Evolutionary conservation across 1,140 invertebrate genomes (phyloP).

Genomic region (Periplaneta americana): DNA sequence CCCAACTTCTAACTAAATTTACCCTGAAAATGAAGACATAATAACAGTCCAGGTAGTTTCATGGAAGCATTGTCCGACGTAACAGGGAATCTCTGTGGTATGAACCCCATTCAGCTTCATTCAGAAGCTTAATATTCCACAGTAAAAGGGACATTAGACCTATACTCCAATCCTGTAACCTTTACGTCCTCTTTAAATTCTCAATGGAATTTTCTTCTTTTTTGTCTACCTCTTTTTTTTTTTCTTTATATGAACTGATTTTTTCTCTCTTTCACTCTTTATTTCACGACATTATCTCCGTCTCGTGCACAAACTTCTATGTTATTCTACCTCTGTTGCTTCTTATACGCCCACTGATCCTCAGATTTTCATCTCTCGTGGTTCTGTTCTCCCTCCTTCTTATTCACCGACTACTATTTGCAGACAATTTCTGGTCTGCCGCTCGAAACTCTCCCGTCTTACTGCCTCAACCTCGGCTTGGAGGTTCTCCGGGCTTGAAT

Average conservation of each 20-base stretch:
- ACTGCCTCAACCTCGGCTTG: background rate
- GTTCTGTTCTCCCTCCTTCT: background rate
- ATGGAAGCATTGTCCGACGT: background rate
- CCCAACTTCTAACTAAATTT: background rate
- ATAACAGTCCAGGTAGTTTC: background rate
- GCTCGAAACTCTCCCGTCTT: background rate
- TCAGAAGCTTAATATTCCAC: background rate
- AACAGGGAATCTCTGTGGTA: background rate
- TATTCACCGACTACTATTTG: background rate
- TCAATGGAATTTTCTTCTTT: background rate
- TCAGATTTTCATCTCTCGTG: background rate
- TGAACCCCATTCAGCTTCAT: background rate
- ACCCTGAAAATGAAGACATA: background rate
- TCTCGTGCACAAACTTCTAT: background rate
- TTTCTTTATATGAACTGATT: background rate
- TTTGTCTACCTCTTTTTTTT: background rate
- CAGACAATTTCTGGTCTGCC: background rate
- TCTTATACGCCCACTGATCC: background rate
- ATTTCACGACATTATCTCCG: background rate
- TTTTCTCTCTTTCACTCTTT: background rate
- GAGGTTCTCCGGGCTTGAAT: background rate
- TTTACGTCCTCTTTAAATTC: background rate
- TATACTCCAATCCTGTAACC: background rate
- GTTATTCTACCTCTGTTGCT: background rate
- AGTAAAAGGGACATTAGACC: background rate